These are phyloP conservation scores for Proteles cristata DNA, from an alignment of 2,113 vertebrate genomes.

Conservation along the genomic window DNA sequence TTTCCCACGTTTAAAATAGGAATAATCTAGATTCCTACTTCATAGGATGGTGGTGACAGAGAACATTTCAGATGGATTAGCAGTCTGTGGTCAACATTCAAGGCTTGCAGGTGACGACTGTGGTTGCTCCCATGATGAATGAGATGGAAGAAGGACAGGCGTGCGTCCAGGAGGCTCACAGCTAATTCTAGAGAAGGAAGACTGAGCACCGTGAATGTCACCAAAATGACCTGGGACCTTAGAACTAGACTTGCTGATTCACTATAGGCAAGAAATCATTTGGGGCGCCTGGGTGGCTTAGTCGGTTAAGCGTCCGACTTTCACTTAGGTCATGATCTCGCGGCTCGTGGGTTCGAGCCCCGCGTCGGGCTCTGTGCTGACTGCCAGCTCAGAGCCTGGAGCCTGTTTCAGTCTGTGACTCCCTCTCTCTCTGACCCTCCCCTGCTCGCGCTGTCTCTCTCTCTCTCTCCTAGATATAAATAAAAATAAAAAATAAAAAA, in stretches of 20 bases:
- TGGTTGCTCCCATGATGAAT: background rate
- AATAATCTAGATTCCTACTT: background rate
- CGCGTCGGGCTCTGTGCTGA: no score
- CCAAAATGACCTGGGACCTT: background rate
- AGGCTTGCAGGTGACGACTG: background rate
- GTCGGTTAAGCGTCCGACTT: no score
- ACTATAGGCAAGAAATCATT: background rate
- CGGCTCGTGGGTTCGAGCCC: no score
- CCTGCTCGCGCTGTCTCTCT: no score
- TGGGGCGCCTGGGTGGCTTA: no score
- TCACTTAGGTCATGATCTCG: no score
- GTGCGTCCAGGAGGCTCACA: background rate
- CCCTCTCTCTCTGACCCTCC: no score
- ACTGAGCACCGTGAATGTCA: background rate
- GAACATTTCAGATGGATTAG: background rate
- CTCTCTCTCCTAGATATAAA: no score
- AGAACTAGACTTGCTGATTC: background rate
- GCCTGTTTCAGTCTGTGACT: no score
- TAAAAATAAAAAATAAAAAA: no score
- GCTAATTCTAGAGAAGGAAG: background rate
- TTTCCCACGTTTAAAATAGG: background rate
- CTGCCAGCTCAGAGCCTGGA: no score
- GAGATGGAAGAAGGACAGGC: background rate
- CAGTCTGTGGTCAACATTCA: background rate
- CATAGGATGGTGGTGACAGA: background rate